These are phyloP conservation scores for Aphodius sticticus DNA, from an alignment of 2,888 invertebrate species.

Conservation along the genomic window DNA sequence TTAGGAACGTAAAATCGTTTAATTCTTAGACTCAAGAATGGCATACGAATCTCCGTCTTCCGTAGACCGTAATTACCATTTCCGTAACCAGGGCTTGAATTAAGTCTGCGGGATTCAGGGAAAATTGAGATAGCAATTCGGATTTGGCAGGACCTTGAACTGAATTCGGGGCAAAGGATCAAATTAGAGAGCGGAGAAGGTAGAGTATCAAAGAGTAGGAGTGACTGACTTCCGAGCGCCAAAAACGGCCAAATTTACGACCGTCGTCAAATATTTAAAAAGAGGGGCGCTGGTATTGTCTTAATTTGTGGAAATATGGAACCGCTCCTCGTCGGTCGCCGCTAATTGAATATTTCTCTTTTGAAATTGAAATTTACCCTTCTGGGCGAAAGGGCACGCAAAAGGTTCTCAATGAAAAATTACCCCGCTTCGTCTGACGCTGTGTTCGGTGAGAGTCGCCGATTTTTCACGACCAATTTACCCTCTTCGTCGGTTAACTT, in stretches of 20 bases:
- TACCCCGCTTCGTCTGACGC: neutral
- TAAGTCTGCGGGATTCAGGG: neutral
- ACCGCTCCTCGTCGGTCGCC: neutral
- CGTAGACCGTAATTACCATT: no score
- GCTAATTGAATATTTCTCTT: slow-evolving; percentile 4
- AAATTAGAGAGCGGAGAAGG: neutral
- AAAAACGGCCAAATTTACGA: neutral
- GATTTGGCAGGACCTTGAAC: neutral
- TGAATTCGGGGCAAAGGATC: neutral
- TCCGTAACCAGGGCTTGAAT: neutral
- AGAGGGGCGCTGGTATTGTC: neutral
- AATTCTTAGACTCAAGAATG: no score
- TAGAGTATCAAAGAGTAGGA: neutral
- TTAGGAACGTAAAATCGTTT: no score
- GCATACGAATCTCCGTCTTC: no score
- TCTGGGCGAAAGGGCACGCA: neutral
- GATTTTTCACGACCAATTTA: neutral
- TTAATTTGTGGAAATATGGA: neutral
- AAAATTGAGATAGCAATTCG: neutral
- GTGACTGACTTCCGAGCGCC: neutral
- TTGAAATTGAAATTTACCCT: slow-evolving; percentile 4
- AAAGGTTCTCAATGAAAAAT: neutral
- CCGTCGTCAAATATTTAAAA: slow-evolving; percentile 4
- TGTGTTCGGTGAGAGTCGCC: neutral
- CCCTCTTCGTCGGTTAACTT: neutral